Percentiles rank a stretch among this genome's conserved stretches.
phyloP scores from a whole-genome alignment of 2,113 vertebrate species.

The Carollia perspicillata region DNA sequence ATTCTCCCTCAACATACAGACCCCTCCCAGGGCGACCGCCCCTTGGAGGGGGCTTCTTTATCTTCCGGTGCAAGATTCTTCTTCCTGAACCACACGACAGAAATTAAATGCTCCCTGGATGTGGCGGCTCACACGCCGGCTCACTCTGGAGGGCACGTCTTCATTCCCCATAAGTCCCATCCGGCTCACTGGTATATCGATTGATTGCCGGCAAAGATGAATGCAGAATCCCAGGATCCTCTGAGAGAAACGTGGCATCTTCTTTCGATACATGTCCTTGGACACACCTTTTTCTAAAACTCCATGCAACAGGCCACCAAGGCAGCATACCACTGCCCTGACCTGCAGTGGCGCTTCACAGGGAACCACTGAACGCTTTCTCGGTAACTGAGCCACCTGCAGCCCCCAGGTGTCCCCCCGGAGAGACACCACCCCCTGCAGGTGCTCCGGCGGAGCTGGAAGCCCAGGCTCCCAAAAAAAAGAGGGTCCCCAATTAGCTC shows the following conservation, averaged over 20 bases:
- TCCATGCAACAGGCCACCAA: constrained; percentile 78
- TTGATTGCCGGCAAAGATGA: constrained; percentile 78
- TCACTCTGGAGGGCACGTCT: constrained; percentile 74
- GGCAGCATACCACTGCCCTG: constrained; percentile 80
- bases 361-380: constrained; percentile 71
- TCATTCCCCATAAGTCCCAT: constrained; percentile 81
- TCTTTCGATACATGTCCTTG: constrained; percentile 75
- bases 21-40: constrained; percentile 36
- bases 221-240: constrained; percentile 80
- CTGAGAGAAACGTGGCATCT: constrained; percentile 78
- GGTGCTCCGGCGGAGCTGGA: not conserved
- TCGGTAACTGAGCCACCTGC: constrained; percentile 78
- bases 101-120: constrained; percentile 74
- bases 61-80: constrained; percentile 74
- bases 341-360: constrained; percentile 76
- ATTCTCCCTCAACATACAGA: constrained; percentile 46
- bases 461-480: not conserved
- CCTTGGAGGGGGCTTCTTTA: constrained; percentile 66
- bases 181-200: constrained; percentile 75
- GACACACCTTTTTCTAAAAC: constrained; percentile 81
- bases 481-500: not conserved
- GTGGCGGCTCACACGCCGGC: constrained; percentile 62
- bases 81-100: constrained; percentile 78
- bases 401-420: constrained; percentile 68
- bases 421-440: constrained; percentile 52